Conservation (phyloP, 2,113 vertebrate species). For the Leucosticte australis region DNA sequence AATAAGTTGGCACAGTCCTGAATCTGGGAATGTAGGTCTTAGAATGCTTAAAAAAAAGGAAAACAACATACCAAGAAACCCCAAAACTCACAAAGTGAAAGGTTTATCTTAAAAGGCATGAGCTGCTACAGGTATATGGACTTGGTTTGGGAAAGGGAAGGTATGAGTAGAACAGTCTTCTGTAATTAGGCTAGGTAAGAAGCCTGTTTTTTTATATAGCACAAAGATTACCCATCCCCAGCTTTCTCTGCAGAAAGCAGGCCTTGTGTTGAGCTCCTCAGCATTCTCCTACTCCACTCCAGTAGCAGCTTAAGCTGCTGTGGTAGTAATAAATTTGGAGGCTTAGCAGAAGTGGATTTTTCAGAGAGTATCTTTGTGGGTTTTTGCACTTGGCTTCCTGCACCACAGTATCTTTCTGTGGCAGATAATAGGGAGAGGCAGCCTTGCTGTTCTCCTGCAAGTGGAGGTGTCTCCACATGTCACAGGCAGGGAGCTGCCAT, state of each 20-base stretch:
- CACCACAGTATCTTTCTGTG: background rate
- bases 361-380: background rate
- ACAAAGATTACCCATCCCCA: background rate
- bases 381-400: background rate
- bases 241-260: background rate
- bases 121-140: background rate
- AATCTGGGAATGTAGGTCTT: background rate
- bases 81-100: background rate
- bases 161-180: background rate
- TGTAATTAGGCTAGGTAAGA: background rate
- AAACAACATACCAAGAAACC: background rate
- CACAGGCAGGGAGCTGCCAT: background rate
- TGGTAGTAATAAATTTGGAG: background rate
- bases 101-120: background rate
- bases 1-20: background rate
- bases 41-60: background rate
- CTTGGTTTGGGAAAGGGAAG: background rate
- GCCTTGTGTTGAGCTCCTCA: background rate
- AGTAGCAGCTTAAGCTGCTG: background rate
- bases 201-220: background rate
- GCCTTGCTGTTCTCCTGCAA: background rate
- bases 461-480: background rate
- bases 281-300: background rate
- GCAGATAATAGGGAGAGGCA: background rate
- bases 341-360: background rate